Evolutionary conservation across 2,888 invertebrate genomes (phyloP).

Genomic region (Pimpla rufipes): DNA sequence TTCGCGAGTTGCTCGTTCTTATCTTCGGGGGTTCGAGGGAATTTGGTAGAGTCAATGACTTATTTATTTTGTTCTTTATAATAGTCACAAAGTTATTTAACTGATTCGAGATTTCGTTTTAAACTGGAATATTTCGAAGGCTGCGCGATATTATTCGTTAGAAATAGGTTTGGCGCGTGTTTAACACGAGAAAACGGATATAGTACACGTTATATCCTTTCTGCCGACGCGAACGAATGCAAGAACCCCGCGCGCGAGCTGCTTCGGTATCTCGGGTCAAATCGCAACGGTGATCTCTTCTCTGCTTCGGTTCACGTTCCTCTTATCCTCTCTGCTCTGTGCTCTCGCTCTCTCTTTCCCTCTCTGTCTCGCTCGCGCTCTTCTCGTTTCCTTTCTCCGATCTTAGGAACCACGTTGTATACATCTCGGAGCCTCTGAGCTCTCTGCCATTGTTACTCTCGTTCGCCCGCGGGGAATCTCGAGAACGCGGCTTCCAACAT

Average conservation of each 20-base stretch:
- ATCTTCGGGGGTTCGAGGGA: too few species aligned
- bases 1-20: too few species aligned
- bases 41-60: too few species aligned
- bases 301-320: slow-evolving; percentile 77
- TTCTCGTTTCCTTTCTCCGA: slow-evolving; percentile 1
- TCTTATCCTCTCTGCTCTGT: slow-evolving; percentile 69
- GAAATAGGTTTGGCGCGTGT: slow-evolving; percentile 79
- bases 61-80: too few species aligned
- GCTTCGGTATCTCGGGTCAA: slow-evolving; percentile 80
- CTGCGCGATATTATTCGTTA: slow-evolving; percentile 29
- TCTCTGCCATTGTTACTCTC: slow-evolving; percentile 56
- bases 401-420: slow-evolving; percentile 34
- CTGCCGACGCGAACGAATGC: slow-evolving; percentile 78
- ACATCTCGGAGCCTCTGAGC: slow-evolving; percentile 7
- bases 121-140: too few species aligned
- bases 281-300: slow-evolving; percentile 79
- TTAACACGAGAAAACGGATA: slow-evolving; percentile 77
- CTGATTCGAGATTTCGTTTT: too few species aligned
- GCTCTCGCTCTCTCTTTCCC: slow-evolving; percentile 26
- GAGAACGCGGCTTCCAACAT: slow-evolving; percentile 53
- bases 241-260: slow-evolving; percentile 71
- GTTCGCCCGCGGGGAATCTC: slow-evolving; percentile 61
- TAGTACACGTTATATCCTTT: slow-evolving; percentile 66
- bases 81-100: too few species aligned
- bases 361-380: not conserved